Evolutionary conservation across 2,888 invertebrate species (phyloP).

Genomic region (Aspidiotus rigidus): DNA sequence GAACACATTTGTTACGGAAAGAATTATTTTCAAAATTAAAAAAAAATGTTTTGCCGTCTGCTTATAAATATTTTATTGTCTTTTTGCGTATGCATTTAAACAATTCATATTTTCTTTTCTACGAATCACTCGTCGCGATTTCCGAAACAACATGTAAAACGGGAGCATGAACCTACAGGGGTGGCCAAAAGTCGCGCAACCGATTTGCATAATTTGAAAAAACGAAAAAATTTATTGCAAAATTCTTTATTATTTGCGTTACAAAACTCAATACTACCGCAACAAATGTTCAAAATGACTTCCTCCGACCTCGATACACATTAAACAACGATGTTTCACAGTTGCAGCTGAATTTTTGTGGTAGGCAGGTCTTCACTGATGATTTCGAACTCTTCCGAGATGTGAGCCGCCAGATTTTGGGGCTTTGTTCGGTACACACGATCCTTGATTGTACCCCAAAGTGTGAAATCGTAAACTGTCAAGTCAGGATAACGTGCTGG

Average conservation of each 20-base stretch:
- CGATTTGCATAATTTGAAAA: neutral
- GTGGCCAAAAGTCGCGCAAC: conserved; percentile 14
- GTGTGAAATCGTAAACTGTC: neutral
- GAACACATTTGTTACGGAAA: too few species aligned
- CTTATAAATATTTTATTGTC: too few species aligned
- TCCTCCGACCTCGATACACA: neutral
- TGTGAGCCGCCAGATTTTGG: neutral
- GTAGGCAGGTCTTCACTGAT: neutral
- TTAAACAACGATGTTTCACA: neutral
- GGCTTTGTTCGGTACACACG: neutral
- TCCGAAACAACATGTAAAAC: too few species aligned
- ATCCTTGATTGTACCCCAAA: conserved; percentile 11
- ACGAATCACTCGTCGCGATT: too few species aligned
- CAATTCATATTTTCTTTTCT: too few species aligned
- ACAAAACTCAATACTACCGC: neutral
- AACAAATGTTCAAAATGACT: conserved; percentile 9
- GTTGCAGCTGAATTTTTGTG: neutral
- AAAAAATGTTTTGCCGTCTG: too few species aligned
- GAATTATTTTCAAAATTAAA: too few species aligned
- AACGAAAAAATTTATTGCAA: neutral
- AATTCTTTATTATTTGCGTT: neutral
- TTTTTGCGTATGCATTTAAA: too few species aligned
- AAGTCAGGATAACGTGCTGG: conserved; percentile 20
- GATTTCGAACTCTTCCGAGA: neutral
- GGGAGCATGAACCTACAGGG: too few species aligned